Percentiles rank a stretch among this genome's conserved stretches.
phyloP scores from a whole-genome alignment of 1,140 invertebrate species.

The Drosophila tani region DNA sequence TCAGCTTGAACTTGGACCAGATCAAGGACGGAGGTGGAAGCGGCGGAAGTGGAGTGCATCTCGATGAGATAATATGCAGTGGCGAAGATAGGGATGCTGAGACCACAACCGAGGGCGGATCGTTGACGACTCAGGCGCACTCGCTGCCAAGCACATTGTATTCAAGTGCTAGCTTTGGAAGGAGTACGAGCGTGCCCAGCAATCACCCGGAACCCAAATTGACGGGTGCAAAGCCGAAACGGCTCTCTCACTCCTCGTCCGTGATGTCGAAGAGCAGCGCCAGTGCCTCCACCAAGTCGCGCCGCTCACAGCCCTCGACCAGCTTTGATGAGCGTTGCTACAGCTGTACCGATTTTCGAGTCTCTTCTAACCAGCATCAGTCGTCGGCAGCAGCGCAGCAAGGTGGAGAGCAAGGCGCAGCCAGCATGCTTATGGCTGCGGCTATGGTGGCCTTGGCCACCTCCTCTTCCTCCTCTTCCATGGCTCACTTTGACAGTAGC shows the following conservation, averaged over 20 bases:
- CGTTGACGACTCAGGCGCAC: conserved; percentile 45
- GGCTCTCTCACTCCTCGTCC: conserved; percentile 70
- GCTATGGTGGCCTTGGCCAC: conserved; percentile 53
- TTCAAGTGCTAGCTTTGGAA: conserved; percentile 49
- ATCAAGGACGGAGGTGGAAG: conserved; percentile 64
- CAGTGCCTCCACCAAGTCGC: conserved; percentile 67
- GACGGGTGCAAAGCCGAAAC: conserved; percentile 82
- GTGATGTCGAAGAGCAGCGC: conserved; percentile 70
- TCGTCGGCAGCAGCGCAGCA: conserved; percentile 8
- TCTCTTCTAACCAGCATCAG: conserved; percentile 17
- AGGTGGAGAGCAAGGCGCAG: conserved; percentile 20
- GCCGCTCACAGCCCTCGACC: conserved; percentile 59
- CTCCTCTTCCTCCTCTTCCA: conserved; percentile 45
- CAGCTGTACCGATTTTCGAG: conserved; percentile 77
- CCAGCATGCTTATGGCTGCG: conserved; percentile 65
- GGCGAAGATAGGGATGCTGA: conserved; percentile 20
- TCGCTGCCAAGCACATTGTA: conserved; percentile 71
- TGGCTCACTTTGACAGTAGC: conserved; percentile 58
- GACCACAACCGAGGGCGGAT: neutral
- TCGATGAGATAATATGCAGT: conserved; percentile 40
- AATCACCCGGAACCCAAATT: conserved; percentile 59
- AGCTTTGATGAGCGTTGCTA: conserved; percentile 79
- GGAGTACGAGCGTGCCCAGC: conserved; percentile 66
- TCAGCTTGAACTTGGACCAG: conserved; percentile 76
- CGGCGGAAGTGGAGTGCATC: conserved; percentile 34